Evolutionary conservation across 2,888 invertebrate species (phyloP), one percentile per base, ranked within the genome.

Genomic region (Cosmorhoe ocellata): DNA sequence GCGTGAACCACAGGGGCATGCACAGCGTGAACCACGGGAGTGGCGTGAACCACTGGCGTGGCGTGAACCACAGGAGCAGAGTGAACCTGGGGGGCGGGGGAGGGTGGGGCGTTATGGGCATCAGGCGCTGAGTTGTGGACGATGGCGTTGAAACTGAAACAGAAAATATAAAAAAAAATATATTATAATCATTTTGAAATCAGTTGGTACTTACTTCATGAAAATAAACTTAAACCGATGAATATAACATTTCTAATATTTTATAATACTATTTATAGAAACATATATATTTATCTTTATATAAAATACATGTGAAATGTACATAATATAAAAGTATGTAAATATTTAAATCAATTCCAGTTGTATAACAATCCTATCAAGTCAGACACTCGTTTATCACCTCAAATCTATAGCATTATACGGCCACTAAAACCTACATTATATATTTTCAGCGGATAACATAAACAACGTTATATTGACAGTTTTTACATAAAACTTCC

Each of bases 111-210:
- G 32, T 32, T 36, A 22, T 36, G 36, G 34, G 59, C 58, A 6
- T 60, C 58, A 11, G 64, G 60, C 0, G 64, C 58, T 24, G 62
- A 43, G 36, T 63, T 50, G 69, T 84, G 84, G 24, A 90, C 89
- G 33, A 88, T 63, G 14, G 89, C 89, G 72, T 88, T 87, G 73
- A 90, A 90, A 14, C 90, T 90, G 71, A 2, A 73, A 66, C 51
- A 52, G 44, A 32, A 44, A 44, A 45, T 12, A 5, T 37, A 24
- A 24, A 24, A 18, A 18, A 3, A 5, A 3, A 2, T 18, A 18
- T 18, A 18, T 18, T 18, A 3, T 5, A 2, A 18, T 3, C 18
- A 5, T 3, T 18, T 2, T 18, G 18, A n/a, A n/a, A n/a, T n/a
- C n/a, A n/a, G n/a, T n/a, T n/a, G n/a, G n/a, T n/a, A n/a, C n/a